Percentiles rank a stretch among this genome's conserved stretches.
Conservation (phyloP, 2,888 invertebrate genomes). For the Cerastoderma edule region DNA sequence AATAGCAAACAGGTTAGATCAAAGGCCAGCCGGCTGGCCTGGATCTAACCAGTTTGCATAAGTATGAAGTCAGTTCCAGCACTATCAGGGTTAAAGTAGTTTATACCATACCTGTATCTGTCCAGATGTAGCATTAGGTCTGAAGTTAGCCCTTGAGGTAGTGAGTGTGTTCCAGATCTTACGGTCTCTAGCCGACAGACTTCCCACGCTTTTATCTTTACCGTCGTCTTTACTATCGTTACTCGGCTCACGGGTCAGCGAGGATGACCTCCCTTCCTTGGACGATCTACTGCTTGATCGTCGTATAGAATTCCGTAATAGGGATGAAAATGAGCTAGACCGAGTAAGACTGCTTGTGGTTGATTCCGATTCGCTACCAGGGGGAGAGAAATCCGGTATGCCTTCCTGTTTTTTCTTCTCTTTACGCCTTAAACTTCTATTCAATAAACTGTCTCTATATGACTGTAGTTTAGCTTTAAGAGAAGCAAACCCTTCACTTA, state of each 20-base stretch:
- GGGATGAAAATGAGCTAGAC: conserved; percentile 67
- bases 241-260: conserved; percentile 23
- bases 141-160: conserved; percentile 60
- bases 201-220: conserved; percentile 37
- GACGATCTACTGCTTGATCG: conserved; percentile 31
- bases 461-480: conserved; percentile 78
- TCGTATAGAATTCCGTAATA: conserved; percentile 50
- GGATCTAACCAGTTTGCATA: no score
- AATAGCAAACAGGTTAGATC: no score
- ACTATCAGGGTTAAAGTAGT: no score
- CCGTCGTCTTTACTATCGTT: conserved; percentile 24
- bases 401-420: conserved; percentile 47
- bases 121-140: conserved; percentile 56
- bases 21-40: no score
- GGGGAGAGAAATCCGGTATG: conserved; percentile 33
- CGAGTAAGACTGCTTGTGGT: conserved; percentile 62
- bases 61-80: no score
- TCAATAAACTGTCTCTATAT: conserved; percentile 72
- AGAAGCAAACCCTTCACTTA: conserved; percentile 67
- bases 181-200: conserved; percentile 40
- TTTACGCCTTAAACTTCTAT: conserved; percentile 55
- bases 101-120: conserved; percentile 57
- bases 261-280: conserved; percentile 35
- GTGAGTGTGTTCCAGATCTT: conserved; percentile 62
- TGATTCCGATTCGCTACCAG: conserved; percentile 43